Base-by-base conservation (phyloP, 2,113 vertebrate species). In the Forbesichthys agassizii region DNA sequence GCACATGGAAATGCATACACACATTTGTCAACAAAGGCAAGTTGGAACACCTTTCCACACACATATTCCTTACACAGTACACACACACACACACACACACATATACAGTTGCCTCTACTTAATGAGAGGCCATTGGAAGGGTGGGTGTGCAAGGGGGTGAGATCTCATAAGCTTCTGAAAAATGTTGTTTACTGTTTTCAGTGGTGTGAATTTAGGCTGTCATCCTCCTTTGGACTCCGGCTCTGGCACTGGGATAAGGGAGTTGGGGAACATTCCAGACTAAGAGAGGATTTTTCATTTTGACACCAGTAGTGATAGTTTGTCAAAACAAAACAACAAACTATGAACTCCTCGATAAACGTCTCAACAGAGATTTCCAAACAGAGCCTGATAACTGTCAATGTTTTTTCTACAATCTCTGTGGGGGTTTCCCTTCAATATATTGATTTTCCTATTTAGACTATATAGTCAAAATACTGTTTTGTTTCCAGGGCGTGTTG, bases 181-280 rank as follows among this genome's bases (percentile, higher is more conserved):
- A 91, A 90, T 89, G 87, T 88, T 88, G 85, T 90, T 92, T 90
- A 89, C 85, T 81, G 85, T 82, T 84, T 90, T 81, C 68, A 65
- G 75, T 85, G 69, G 74, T 75, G 78, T 68, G 69, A 85, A 73
- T 82, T 87, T 79, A 80, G 73, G 79, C 81, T 77, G 78, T 88
- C 84, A 82, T 81, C 81, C 14, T 36, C 48, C 42, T 49, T 48
- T 56, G 58, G 61, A 51, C 78, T 73, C 71, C 1, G 75, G 51
- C 66, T 73, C 71, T 1, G 75, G 51, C 66, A 70, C 71, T 56
- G 73, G 68, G 61, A 74, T 11, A 68, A 61, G 63, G 61, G 16
- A 11, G 49, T 62, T 72, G n/a, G 20, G 46, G 33, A 18, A 68
- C 46, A 13, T 54, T 46, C 42, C n/a, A 16, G 36, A 48, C 12